A percentile compares a stretch with the other conserved stretches of the same genome.
Conservation (phyloP, 2,113 vertebrate genomes). For the Plectropomus leopardus region DNA sequence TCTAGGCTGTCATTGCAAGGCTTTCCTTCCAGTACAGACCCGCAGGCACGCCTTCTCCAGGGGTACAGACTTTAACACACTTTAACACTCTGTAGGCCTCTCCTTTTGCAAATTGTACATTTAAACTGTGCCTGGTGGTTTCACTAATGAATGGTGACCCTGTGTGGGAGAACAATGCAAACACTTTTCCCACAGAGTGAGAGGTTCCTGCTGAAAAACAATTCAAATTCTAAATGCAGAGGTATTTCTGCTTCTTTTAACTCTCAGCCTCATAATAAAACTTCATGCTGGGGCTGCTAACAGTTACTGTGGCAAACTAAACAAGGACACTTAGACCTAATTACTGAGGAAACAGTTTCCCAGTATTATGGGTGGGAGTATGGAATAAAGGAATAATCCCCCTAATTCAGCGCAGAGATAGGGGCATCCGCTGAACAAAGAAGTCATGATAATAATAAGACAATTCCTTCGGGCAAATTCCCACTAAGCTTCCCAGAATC, state of each 20-base stretch:
- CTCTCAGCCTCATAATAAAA: constrained; percentile 1
- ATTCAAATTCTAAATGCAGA: constrained; percentile 3
- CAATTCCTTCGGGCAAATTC: constrained; percentile 67
- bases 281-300: constrained; percentile 14
- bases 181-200: constrained; percentile 31
- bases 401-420: constrained; percentile 66
- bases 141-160: neutral
- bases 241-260: constrained; percentile 17
- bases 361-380: constrained; percentile 44
- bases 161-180: constrained; percentile 19
- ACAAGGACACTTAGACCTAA: constrained; percentile 61
- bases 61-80: neutral
- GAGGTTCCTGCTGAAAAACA: constrained; percentile 18
- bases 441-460: constrained; percentile 72
- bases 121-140: constrained; percentile 16
- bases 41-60: neutral
- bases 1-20: neutral
- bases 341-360: constrained; percentile 59
- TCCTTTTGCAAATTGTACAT: neutral
- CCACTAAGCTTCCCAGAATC: constrained; percentile 71
- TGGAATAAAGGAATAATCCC: constrained; percentile 70
- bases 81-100: neutral
- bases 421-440: constrained; percentile 70
- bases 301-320: constrained; percentile 24
- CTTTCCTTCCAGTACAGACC: neutral